phyloP scores from a whole-genome alignment of 2,888 invertebrate species.

The Parelbella ahira region DNA sequence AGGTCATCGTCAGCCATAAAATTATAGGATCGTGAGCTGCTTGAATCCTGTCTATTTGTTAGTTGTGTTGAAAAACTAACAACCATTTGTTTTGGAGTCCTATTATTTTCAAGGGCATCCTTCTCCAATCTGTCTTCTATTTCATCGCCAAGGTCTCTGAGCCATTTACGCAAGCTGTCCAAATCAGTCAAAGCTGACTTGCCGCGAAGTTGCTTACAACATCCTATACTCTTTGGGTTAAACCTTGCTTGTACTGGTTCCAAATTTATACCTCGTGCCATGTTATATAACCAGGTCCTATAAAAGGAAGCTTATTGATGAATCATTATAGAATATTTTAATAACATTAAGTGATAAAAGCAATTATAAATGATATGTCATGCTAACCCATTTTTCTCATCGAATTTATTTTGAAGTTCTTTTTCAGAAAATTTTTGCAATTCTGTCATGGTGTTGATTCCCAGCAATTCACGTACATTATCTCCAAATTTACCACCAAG shows the following conservation, averaged over 20 bases:
- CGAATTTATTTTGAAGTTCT: conserved; percentile 86
- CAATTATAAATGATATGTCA: too few species aligned
- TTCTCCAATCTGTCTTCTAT: conserved; percentile 90
- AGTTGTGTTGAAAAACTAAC: conserved; percentile 84
- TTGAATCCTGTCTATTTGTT: conserved; percentile 74
- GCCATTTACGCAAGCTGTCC: conserved; percentile 88
- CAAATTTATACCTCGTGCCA: conserved; percentile 91
- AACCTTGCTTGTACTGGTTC: conserved; percentile 93
- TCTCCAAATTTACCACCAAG: conserved; percentile 97
- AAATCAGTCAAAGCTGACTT: conserved; percentile 84
- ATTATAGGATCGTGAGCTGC: conserved; percentile 83
- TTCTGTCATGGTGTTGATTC: conserved; percentile 89
- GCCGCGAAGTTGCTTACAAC: conserved; percentile 96
- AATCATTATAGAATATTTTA: too few species aligned
- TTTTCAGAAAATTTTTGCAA: conserved; percentile 85
- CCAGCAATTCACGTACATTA: conserved; percentile 85
- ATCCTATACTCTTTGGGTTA: conserved; percentile 95
- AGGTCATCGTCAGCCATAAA: conserved; percentile 81
- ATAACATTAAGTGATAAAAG: too few species aligned
- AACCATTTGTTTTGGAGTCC: conserved; percentile 89
- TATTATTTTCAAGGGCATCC: conserved; percentile 89
- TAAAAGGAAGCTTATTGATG: too few species aligned
- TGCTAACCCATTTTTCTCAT: conserved; percentile 91
- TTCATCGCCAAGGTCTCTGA: conserved; percentile 89
- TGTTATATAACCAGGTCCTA: conserved; percentile 91